A percentile compares a stretch with the other conserved stretches of the same genome.
phyloP scores from a whole-genome alignment of 92 coral and sea anemone genomes.

The Bergia puertoricense region DNA sequence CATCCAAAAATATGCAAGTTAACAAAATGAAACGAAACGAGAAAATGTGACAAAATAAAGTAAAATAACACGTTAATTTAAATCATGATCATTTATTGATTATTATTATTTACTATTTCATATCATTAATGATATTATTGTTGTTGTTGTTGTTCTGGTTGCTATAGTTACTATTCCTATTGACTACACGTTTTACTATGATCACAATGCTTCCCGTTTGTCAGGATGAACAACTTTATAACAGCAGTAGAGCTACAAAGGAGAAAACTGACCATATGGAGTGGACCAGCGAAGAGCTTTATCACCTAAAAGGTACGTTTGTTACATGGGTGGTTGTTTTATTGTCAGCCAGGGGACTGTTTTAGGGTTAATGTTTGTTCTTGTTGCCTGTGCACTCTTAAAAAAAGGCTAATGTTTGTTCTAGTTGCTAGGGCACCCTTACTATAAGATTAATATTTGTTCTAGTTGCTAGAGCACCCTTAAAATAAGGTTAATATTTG shows the following conservation, averaged over 20 bases:
- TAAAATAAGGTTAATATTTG: not conserved
- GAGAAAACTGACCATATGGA: not conserved
- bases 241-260: slow-evolving; percentile 14
- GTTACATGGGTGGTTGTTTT: not conserved
- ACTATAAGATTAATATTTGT: too few species aligned
- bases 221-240: slow-evolving; percentile 31
- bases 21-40: too few species aligned
- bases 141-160: too few species aligned
- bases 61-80: too few species aligned
- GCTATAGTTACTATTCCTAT: too few species aligned
- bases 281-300: slow-evolving; percentile 17
- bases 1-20: too few species aligned
- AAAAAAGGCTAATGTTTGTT: not conserved
- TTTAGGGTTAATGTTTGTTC: not conserved
- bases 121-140: too few species aligned
- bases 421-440: not conserved
- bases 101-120: too few species aligned
- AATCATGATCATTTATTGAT: too few species aligned
- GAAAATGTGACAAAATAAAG: too few species aligned
- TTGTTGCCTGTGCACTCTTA: not conserved
- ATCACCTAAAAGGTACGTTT: slow-evolving; percentile 23
- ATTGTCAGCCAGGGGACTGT: not conserved
- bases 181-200: not conserved
- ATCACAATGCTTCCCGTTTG: not conserved
- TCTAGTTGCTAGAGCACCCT: not conserved